phyloP scores from a whole-genome alignment of 2,797 vertebrate genomes.

The Acanthornis magna region DNA sequence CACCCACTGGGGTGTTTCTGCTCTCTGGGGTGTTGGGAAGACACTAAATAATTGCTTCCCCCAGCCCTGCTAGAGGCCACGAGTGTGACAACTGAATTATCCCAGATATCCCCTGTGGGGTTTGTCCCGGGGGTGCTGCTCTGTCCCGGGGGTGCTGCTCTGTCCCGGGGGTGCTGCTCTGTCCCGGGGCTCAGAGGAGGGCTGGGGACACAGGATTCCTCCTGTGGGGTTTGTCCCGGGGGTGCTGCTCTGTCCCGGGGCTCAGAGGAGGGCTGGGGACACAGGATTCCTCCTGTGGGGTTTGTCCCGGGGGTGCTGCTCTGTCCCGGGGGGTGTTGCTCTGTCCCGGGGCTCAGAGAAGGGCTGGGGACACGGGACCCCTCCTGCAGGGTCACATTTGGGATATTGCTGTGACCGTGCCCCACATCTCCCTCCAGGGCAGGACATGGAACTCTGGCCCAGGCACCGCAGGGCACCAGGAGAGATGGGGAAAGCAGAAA shows the following conservation, averaged over 20 bases:
- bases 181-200: too few species aligned
- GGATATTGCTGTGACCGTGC: accelerated
- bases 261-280: too few species aligned
- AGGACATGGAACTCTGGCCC: accelerated
- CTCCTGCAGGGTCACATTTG: background rate
- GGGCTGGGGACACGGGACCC: background rate
- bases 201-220: too few species aligned
- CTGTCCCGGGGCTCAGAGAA: background rate
- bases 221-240: too few species aligned
- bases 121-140: too few species aligned
- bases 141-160: too few species aligned
- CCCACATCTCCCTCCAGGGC: background rate
- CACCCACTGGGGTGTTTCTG: background rate
- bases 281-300: too few species aligned
- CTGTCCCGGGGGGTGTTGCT: too few species aligned
- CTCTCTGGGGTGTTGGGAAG: background rate
- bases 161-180: too few species aligned
- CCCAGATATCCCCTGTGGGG: background rate
- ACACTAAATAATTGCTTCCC: background rate
- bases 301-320: too few species aligned
- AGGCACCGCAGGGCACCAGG: background rate
- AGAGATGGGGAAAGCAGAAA: accelerated
- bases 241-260: too few species aligned
- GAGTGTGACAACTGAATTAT: accelerated
- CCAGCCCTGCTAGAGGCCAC: accelerated